A percentile compares a stretch with the other conserved stretches of the same genome.
Evolutionary conservation across 2,888 invertebrate species (phyloP).

Genomic region (Herminia tarsipennalis): DNA sequence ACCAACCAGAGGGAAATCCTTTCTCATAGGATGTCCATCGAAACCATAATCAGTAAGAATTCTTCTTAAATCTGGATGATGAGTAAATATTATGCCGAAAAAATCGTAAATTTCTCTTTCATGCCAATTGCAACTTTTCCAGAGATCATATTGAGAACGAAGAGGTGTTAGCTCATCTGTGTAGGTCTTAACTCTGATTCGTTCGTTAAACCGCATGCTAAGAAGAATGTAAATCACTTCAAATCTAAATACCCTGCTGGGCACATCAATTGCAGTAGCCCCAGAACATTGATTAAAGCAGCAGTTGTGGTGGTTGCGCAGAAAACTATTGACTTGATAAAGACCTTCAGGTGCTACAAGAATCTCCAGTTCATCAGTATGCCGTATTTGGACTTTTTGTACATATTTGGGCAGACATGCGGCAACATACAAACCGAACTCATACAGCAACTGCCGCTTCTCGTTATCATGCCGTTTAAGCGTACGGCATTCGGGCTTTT

Average conservation of each 20-base stretch:
- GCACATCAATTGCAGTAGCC: conserved; percentile 74
- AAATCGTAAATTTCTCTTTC: conserved; percentile 78
- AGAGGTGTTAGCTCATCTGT: conserved; percentile 76
- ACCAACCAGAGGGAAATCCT: conserved; percentile 75
- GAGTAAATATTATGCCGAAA: conserved; percentile 72
- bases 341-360: conserved; percentile 70
- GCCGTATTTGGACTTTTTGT: conserved; percentile 73
- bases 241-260: conserved; percentile 67
- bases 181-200: conserved; percentile 69
- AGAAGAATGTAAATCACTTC: conserved; percentile 69
- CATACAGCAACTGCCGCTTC: conserved; percentile 66
- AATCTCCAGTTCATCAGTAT: conserved; percentile 71
- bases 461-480: conserved; percentile 65
- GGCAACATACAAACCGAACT: conserved; percentile 75
- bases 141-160: conserved; percentile 62
- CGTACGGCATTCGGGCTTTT: conserved; percentile 53
- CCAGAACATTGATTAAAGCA: conserved; percentile 66
- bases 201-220: conserved; percentile 62
- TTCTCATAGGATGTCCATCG: conserved; percentile 73
- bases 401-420: conserved; percentile 76
- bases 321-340: conserved; percentile 64
- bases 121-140: conserved; percentile 58
- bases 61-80: conserved; percentile 77
- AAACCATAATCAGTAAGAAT: conserved; percentile 79
- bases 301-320: conserved; percentile 70